phyloP scores from a whole-genome alignment of 2,888 invertebrate genomes.

The Plemyria rubiginata region DNA sequence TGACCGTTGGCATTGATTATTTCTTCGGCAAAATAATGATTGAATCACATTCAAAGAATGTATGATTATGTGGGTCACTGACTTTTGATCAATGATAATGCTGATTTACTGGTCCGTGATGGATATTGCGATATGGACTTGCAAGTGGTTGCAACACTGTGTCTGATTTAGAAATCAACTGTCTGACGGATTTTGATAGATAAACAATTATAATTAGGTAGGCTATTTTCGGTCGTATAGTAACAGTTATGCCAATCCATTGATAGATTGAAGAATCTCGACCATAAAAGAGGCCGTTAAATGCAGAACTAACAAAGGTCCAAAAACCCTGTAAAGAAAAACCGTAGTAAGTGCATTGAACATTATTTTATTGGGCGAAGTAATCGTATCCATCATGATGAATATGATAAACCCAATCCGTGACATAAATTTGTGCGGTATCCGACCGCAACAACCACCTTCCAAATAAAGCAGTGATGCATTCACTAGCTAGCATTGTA shows the following conservation, averaged over 20 bases:
- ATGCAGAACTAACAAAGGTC: no score
- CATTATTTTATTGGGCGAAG: neutral
- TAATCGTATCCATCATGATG: neutral
- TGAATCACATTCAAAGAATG: slow-evolving; percentile 23
- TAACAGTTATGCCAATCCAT: no score
- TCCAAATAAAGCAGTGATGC: neutral
- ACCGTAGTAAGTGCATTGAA: no score
- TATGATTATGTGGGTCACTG: slow-evolving; percentile 28
- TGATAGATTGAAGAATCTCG: no score
- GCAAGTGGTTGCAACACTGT: slow-evolving; percentile 23
- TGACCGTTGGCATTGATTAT: slow-evolving; percentile 18
- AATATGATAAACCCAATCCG: neutral
- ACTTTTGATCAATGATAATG: slow-evolving; percentile 28
- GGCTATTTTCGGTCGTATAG: neutral
- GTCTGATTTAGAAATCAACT: slow-evolving; percentile 17
- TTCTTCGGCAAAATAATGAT: slow-evolving; percentile 17
- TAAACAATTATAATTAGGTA: neutral
- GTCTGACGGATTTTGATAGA: slow-evolving; percentile 1
- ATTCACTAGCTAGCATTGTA: slow-evolving; percentile 9
- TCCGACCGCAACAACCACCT: slow-evolving; percentile 8
- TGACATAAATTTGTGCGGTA: slow-evolving; percentile 1
- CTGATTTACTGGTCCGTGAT: slow-evolving; percentile 25
- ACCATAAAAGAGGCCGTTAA: no score
- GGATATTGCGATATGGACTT: slow-evolving; percentile 26
- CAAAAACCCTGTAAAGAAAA: no score